Percentiles rank a stretch among this genome's conserved stretches.
phyloP scores from a whole-genome alignment of 2,797 vertebrate species.

The Rhinella marina region DNA sequence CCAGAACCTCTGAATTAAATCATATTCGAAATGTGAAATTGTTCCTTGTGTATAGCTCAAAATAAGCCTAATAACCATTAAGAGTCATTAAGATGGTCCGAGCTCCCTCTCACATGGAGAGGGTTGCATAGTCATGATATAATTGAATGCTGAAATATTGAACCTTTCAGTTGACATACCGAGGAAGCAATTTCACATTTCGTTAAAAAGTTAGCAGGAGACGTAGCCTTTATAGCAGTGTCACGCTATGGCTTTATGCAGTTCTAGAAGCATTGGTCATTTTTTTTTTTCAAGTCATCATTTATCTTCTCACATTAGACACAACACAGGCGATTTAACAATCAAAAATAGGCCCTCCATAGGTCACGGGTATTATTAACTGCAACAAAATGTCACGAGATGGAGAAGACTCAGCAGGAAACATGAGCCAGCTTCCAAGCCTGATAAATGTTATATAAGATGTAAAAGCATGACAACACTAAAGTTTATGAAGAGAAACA shows the following conservation, averaged over 20 bases:
- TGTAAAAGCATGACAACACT: neutral
- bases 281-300: constrained; percentile 19
- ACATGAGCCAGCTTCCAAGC: neutral
- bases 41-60: neutral
- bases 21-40: neutral
- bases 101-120: neutral
- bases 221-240: neutral
- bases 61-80: neutral
- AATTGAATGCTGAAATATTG: neutral
- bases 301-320: constrained; percentile 25
- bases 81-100: neutral
- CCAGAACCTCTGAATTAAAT: neutral
- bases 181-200: neutral
- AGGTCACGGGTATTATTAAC: constrained; percentile 55
- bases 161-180: neutral
- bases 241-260: neutral
- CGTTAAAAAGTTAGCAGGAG: neutral
- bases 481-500: neutral
- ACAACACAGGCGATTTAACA: constrained; percentile 17
- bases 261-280: neutral
- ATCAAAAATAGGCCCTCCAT: constrained; percentile 17
- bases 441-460: constrained; percentile 42
- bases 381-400: constrained; percentile 38
- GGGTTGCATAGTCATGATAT: neutral
- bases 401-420: constrained; percentile 31